Evolutionary conservation across 2,888 invertebrate species (phyloP).

Genomic region (Listrodromus nycthemerus): DNA sequence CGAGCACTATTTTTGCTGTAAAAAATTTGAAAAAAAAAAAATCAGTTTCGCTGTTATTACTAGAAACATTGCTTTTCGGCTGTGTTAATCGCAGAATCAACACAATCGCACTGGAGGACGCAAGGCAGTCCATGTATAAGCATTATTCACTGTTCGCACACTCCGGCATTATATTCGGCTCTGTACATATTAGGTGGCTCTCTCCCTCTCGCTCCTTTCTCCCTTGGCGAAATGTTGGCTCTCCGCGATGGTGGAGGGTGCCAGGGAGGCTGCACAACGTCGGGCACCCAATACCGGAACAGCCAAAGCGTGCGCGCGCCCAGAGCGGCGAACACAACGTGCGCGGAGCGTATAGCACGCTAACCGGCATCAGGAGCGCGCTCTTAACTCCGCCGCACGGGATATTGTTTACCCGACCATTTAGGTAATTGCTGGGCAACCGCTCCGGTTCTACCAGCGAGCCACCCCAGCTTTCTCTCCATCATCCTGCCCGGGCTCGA

Average conservation of each 20-base stretch:
- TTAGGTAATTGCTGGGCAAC: conserved; percentile 84
- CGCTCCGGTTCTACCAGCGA: conserved; percentile 74
- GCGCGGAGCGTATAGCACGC: conserved; percentile 39
- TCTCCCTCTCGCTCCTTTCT: conserved; percentile 13
- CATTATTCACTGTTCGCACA: conserved; percentile 41
- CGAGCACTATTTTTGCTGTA: background rate
- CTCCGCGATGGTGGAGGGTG: conserved; percentile 50
- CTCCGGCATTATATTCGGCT: conserved; percentile 41
- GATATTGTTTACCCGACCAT: conserved; percentile 84
- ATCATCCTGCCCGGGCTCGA: conserved; percentile 69
- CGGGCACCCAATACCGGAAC: conserved; percentile 61
- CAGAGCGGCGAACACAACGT: conserved; percentile 58
- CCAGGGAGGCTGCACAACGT: conserved; percentile 50
- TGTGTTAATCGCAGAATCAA: conserved; percentile 17
- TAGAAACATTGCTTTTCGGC: background rate
- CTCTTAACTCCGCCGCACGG: conserved; percentile 81
- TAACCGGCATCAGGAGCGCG: conserved; percentile 67
- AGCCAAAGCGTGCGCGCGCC: conserved; percentile 45
- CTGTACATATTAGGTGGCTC: conserved; percentile 24
- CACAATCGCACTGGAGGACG: conserved; percentile 28
- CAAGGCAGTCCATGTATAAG: conserved; percentile 12
- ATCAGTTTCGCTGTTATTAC: background rate
- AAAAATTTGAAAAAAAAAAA: background rate
- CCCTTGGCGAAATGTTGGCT: conserved; percentile 46
- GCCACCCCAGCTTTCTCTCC: conserved; percentile 50